Conservation (phyloP, 2,113 vertebrate species). For the Callorhinus ursinus region DNA sequence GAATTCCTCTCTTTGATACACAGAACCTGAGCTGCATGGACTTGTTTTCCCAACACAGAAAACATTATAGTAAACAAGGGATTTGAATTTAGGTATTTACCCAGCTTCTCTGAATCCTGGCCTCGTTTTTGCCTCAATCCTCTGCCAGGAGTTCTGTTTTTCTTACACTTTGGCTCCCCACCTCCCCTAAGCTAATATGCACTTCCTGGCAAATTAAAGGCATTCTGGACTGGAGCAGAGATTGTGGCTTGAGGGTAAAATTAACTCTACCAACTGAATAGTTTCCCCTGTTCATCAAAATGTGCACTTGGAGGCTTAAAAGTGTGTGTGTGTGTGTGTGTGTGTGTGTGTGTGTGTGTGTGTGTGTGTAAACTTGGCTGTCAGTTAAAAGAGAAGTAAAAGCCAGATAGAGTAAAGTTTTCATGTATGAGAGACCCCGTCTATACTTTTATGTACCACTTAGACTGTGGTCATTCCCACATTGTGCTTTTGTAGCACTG, state of each 20-base stretch:
- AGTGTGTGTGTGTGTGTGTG: not conserved
- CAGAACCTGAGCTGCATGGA: constrained; percentile 29
- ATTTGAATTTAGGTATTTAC: constrained; percentile 63
- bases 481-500: constrained; percentile 3
- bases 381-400: constrained; percentile 52
- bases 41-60: constrained; percentile 15
- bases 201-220: constrained; percentile 60
- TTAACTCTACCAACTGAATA: constrained; percentile 53
- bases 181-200: constrained; percentile 15
- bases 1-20: constrained; percentile 24
- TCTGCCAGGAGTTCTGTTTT: constrained; percentile 49
- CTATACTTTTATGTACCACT: not conserved
- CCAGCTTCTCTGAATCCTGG: constrained; percentile 25
- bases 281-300: constrained; percentile 1
- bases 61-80: constrained; percentile 64
- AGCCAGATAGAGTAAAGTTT: not conserved
- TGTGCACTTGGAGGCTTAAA: not conserved
- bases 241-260: constrained; percentile 61
- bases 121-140: not conserved
- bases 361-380: not conserved
- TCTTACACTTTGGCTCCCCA: constrained; percentile 23
- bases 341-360: not conserved
- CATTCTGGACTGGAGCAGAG: constrained; percentile 51
- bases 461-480: constrained; percentile 21
- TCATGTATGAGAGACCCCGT: not conserved